Base-by-base conservation (phyloP, 2,888 invertebrate species). In the Imbricaverruca yamaguchii region DNA sequence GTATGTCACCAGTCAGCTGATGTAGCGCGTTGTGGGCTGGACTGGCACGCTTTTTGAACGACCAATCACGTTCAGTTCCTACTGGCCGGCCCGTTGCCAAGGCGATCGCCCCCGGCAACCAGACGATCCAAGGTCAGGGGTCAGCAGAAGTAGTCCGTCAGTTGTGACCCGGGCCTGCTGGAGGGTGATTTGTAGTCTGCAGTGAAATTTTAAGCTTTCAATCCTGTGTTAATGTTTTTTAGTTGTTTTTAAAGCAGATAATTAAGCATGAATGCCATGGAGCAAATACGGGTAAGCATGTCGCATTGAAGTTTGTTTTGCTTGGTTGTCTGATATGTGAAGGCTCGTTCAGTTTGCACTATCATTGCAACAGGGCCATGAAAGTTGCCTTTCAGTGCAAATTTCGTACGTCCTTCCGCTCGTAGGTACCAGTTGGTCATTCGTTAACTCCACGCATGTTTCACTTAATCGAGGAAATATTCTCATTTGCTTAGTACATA, bases 271-370 rank as follows among this genome's bases (percentile, higher is more conserved):
- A 25, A 25, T 74, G 74, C 59, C 39, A 39, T 69, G 69, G 65
- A 63, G 53, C 67, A 74, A 74, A 10, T 82, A 56, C 53, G 61
- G 53, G 67, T 79, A 57, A 74, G 65, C 78, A n/a, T 39, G 15
- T 23, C 67, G 57, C n/a, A 74, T 83, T 25, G 39, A 39, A 39
- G 39, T 39, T 39, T 39, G 39, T 4, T 39, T 39, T 39, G 39
- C 39, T 3, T 3, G 39, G 39, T 4, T 39, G 39, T 39, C 39
- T 39, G 39, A 39, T 39, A 4, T 39, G 39, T 39, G 39, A 39
- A n/a, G n/a, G n/a, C n/a, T n/a, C n/a, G n/a, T n/a, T n/a, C n/a
- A n/a, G n/a, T n/a, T n/a, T n/a, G n/a, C n/a, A n/a, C n/a, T n/a
- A n/a, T n/a, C n/a, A n/a, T n/a, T n/a, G n/a, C n/a, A n/a, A n/a